These are phyloP conservation scores for Pelobates cultripes DNA, from an alignment of 2,797 vertebrate genomes.

Conservation along the genomic window DNA sequence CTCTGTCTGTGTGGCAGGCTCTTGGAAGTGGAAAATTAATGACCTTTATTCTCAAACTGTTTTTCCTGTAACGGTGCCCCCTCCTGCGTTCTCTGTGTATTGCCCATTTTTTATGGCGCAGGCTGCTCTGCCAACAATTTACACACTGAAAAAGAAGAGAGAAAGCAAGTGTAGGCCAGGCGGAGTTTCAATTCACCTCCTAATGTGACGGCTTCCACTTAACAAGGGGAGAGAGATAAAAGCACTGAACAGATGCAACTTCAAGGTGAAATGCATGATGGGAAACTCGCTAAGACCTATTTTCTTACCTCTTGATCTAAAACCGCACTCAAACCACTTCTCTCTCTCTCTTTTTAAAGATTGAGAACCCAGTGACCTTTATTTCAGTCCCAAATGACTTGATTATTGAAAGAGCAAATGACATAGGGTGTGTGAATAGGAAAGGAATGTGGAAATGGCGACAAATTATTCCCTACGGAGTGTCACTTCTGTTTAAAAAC, in stretches of 20 bases:
- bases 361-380: conserved; percentile 60
- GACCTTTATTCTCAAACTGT: conserved; percentile 99
- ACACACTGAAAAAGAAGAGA: conserved; percentile 82
- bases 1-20: conserved; percentile 99
- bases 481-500: too few relatives aligned
- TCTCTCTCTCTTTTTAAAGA: conserved; percentile 50
- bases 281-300: conserved; percentile 78
- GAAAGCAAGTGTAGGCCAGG: conserved; percentile 82
- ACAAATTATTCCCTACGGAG: too few relatives aligned
- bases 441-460: too few relatives aligned
- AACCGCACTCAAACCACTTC: neutral
- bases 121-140: conserved; percentile 92
- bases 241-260: conserved; percentile 96
- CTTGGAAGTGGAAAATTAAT: conserved; percentile 99
- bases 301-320: conserved; percentile 55
- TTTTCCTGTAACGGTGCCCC: conserved; percentile 95
- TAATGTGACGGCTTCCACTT: conserved; percentile 97
- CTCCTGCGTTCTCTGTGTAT: conserved; percentile 76
- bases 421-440: too few relatives aligned
- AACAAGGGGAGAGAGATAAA: conserved; percentile 96
- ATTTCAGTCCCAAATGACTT: too few relatives aligned
- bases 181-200: conserved; percentile 89
- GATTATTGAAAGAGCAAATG: too few relatives aligned
- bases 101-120: conserved; percentile 83
- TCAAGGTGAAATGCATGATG: conserved; percentile 94